These are phyloP conservation scores for Tringa solitaria DNA, from an alignment of 2,113 vertebrate species.

Conservation along the genomic window DNA sequence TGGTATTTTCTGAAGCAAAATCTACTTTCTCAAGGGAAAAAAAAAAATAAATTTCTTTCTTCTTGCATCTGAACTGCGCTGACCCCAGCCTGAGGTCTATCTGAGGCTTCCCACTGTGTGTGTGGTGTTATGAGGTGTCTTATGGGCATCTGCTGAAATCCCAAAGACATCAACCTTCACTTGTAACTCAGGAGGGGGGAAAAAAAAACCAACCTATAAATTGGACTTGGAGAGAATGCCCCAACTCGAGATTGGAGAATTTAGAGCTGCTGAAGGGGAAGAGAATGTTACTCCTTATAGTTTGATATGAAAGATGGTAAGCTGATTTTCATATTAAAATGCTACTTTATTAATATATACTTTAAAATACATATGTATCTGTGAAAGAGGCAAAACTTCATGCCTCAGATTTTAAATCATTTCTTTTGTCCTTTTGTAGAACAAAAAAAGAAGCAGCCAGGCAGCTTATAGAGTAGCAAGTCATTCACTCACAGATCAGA, in stretches of 20 bases:
- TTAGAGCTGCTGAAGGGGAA: not conserved
- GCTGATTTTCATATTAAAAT: not conserved
- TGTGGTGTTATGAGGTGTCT: not conserved
- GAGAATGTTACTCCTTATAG: not conserved
- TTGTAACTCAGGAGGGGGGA: rapidly evolving
- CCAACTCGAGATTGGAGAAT: not conserved
- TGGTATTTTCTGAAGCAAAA: not conserved
- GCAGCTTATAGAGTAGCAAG: not conserved
- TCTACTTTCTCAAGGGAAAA: not conserved
- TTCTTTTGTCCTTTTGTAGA: not conserved
- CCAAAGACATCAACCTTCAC: not conserved
- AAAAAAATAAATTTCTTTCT: not conserved
- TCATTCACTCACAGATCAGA: not conserved
- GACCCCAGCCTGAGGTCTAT: not conserved
- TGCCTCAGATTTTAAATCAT: not conserved
- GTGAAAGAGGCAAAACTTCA: not conserved
- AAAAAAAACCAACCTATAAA: not conserved
- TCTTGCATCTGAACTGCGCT: not conserved
- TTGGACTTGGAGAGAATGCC: not conserved
- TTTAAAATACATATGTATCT: not conserved
- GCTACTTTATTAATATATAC: not conserved
- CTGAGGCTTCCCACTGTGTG: not conserved
- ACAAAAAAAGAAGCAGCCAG: not conserved
- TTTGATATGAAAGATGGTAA: not conserved
- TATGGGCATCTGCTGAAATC: not conserved